Conservation (phyloP, 2,888 invertebrate genomes). For the Chaitophorus viminalis region DNA sequence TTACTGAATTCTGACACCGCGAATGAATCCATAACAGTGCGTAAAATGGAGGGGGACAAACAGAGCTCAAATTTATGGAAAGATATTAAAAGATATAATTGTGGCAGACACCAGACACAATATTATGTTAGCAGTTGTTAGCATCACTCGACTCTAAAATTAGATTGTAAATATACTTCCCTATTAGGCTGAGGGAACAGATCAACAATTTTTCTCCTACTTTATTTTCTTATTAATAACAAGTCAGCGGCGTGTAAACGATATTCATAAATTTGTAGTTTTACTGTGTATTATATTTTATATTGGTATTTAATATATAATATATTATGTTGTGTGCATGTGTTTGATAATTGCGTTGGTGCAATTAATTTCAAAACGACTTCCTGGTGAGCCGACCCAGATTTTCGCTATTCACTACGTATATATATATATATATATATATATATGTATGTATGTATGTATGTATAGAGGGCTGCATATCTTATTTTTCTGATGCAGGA, state of each 20-base stretch:
- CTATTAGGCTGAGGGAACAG: not conserved
- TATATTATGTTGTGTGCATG: not conserved
- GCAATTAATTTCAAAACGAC: conserved; percentile 54
- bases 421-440: no score
- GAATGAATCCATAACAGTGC: conserved; percentile 38
- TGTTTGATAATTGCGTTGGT: conserved; percentile 39
- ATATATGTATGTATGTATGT: not conserved
- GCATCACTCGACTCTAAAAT: not conserved
- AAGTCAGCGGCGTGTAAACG: not conserved
- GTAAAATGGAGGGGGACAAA: not conserved
- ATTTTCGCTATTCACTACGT: conserved; percentile 37
- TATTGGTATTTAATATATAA: not conserved
- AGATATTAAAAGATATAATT: not conserved
- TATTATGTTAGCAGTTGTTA: not conserved
- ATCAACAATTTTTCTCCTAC: conserved; percentile 20
- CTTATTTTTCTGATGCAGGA: not conserved
- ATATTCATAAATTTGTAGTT: conserved; percentile 38
- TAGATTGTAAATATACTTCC: not conserved
- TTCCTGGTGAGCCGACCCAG: conserved; percentile 54
- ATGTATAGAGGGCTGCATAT: not conserved
- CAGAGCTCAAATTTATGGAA: not conserved
- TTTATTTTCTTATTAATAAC: conserved; percentile 19
- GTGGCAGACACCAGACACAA: no score
- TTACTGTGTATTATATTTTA: not conserved
- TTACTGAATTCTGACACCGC: conserved; percentile 31